Evolutionary conservation across 2,797 vertebrate genomes (phyloP).

Genomic region (Carapus acus): DNA sequence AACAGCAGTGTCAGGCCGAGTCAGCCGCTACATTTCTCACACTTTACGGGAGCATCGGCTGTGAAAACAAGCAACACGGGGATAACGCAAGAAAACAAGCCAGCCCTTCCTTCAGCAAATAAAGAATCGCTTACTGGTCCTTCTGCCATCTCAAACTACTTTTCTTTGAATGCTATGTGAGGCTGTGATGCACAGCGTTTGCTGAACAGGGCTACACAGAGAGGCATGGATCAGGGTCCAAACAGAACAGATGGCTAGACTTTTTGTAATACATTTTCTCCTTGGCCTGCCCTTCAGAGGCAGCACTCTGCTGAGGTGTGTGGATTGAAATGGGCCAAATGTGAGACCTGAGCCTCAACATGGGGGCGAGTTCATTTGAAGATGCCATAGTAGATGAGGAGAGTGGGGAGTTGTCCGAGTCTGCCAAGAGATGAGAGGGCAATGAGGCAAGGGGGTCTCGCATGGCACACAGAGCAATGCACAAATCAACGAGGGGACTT

Average conservation of each 20-base stretch:
- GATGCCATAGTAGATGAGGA: slow-evolving; percentile 17
- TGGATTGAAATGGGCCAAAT: slow-evolving; percentile 27
- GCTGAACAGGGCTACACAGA: slow-evolving; percentile 27
- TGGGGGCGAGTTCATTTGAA: slow-evolving; percentile 20
- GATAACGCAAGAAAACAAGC: slow-evolving; percentile 21
- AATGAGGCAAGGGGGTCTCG: slow-evolving; percentile 2
- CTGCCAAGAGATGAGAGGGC: slow-evolving; percentile 8
- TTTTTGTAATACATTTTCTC: slow-evolving; percentile 51
- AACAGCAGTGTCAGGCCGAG: slow-evolving; percentile 4
- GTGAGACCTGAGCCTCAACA: slow-evolving; percentile 11
- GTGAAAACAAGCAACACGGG: slow-evolving; percentile 32
- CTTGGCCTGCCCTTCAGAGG: slow-evolving; percentile 66
- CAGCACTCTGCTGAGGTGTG: slow-evolving; percentile 51
- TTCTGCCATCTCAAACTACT: not conserved
- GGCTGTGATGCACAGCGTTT: slow-evolving; percentile 9
- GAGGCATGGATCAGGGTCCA: slow-evolving; percentile 44
- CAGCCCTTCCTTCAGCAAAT: not conserved
- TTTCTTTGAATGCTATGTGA: slow-evolving; percentile 2
- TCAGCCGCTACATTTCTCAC: slow-evolving; percentile 22
- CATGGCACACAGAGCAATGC: too few relatives aligned
- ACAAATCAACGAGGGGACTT: too few relatives aligned
- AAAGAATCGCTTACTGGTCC: not conserved
- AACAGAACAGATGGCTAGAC: slow-evolving; percentile 54
- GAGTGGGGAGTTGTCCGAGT: slow-evolving; percentile 1
- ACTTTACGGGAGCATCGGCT: slow-evolving; percentile 17